phyloP scores from a whole-genome alignment of 2,797 vertebrate species.

The Mormyrops attenuatus region DNA sequence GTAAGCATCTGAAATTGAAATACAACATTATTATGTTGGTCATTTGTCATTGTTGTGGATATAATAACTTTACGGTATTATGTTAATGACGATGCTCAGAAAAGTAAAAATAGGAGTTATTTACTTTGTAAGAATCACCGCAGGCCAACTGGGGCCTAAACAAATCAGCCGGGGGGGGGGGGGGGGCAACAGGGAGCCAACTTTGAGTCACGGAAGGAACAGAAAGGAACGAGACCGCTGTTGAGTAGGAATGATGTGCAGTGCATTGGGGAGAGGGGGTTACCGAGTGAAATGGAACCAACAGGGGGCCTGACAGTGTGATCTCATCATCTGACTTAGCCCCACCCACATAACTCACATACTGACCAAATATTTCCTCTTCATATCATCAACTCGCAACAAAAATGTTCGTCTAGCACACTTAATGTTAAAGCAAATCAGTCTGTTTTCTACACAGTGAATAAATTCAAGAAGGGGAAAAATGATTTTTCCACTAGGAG shows the following conservation, averaged over 20 bases:
- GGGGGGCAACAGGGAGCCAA: background rate
- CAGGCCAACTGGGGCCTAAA: background rate
- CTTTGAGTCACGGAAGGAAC: background rate
- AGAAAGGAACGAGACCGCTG: background rate
- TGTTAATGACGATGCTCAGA: background rate
- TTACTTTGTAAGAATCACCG: background rate
- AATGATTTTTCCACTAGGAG: constrained; percentile 32
- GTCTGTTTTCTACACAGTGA: background rate
- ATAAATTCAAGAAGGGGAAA: background rate
- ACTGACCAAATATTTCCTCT: background rate
- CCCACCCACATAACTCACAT: background rate
- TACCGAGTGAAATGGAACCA: background rate
- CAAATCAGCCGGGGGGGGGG: background rate
- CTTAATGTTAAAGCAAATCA: background rate
- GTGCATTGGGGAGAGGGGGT: background rate
- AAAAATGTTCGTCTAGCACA: background rate
- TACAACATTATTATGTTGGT: background rate
- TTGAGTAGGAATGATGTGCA: background rate
- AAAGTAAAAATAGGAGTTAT: background rate
- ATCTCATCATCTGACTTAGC: background rate
- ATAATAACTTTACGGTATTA: background rate
- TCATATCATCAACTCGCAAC: background rate
- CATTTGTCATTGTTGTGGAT: constrained; percentile 1
- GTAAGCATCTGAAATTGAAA: constrained; percentile 2
- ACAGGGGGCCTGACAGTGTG: background rate